Evolutionary conservation across 2,888 invertebrate species (phyloP).

Genomic region (Stegophylla sp.): DNA sequence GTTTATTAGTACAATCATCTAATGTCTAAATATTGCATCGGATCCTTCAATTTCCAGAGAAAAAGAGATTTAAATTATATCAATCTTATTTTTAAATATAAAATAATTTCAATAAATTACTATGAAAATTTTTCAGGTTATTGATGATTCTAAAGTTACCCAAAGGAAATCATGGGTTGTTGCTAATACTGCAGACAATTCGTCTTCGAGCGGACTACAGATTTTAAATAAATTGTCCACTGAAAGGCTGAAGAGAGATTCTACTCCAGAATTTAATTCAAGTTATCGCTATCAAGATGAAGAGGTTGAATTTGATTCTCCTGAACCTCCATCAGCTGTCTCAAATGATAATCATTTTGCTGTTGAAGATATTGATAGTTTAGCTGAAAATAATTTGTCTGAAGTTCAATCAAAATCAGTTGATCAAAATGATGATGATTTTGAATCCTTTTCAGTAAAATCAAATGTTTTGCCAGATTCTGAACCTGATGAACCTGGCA

Average conservation of each 20-base stretch:
- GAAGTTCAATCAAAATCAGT: not conserved
- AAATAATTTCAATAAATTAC: too few species aligned
- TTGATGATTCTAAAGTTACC: not conserved
- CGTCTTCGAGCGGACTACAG: slow-evolving; percentile 10
- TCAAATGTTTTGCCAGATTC: not conserved
- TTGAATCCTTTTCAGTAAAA: not conserved
- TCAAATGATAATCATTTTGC: not conserved
- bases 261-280: slow-evolving; percentile 35
- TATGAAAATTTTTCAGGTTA: slow-evolving; percentile 43
- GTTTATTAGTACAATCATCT: too few species aligned
- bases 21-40: too few species aligned
- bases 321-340: not conserved
- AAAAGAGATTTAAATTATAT: too few species aligned
- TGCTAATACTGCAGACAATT: not conserved
- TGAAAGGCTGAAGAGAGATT: slow-evolving; percentile 28
- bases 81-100: too few species aligned
- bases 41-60: too few species aligned
- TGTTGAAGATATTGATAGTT: not conserved
- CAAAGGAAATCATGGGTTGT: slow-evolving; percentile 46
- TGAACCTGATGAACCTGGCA: slow-evolving; percentile 13
- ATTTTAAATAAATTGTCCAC: slow-evolving; percentile 19
- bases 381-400: not conserved
- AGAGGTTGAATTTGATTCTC: slow-evolving; percentile 40
- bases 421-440: not conserved
- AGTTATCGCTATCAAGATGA: slow-evolving; percentile 42